Evolutionary conservation across 1,140 invertebrate genomes (phyloP).

Genomic region (Odontomachus brunneus): DNA sequence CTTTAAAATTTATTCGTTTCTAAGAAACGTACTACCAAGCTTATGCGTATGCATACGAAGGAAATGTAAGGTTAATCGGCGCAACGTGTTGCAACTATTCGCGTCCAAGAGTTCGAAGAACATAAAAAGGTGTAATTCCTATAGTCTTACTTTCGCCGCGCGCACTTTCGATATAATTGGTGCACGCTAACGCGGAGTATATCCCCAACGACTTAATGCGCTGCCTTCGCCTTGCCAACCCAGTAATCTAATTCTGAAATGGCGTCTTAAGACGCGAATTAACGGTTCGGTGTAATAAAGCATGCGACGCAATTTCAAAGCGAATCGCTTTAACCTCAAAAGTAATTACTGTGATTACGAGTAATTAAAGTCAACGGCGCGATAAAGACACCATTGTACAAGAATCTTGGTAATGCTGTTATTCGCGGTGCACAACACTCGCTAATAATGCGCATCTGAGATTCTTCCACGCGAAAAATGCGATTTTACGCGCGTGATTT

Average conservation of each 20-base stretch:
- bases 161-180: conserved; percentile 29
- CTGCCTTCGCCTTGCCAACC: conserved; percentile 24
- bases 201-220: conserved; percentile 38
- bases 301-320: conserved; percentile 59
- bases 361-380: conserved; percentile 64
- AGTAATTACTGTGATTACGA: conserved; percentile 62
- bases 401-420: conserved; percentile 23
- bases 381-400: conserved; percentile 25
- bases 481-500: not conserved
- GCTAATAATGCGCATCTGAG: not conserved
- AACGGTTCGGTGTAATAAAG: conserved; percentile 61
- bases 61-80: not conserved
- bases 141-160: conserved; percentile 23
- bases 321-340: conserved; percentile 56
- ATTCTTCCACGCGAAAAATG: conserved; percentile 9
- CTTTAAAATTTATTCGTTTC: too few species aligned
- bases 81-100: not conserved
- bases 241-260: conserved; percentile 57
- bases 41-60: not conserved
- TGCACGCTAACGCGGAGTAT: conserved; percentile 40
- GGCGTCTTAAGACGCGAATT: conserved; percentile 63
- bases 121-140: conserved; percentile 12
- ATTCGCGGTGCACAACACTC: not conserved
- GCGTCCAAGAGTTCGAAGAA: not conserved
- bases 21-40: too few species aligned